Conservation (phyloP, 2,797 vertebrate genomes). For the Perodicticus potto region DNA sequence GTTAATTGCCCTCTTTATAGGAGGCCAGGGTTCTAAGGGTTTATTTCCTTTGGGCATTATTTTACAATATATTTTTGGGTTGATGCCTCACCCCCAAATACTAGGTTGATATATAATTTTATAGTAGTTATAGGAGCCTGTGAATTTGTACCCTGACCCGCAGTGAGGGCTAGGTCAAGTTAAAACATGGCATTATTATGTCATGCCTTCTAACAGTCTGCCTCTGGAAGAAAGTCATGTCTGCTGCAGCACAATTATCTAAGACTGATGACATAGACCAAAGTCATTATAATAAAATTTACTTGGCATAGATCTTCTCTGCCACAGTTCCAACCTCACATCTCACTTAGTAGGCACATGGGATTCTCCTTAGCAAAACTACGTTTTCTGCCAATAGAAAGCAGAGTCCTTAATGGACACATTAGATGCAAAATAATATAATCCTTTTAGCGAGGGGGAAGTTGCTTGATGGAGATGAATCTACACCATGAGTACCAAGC, state of each 20-base stretch:
- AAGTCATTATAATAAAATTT: slow-evolving; percentile 49
- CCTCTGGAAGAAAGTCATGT: slow-evolving; percentile 76
- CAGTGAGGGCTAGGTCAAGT: not conserved
- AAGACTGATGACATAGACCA: slow-evolving; percentile 70
- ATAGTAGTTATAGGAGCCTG: not conserved
- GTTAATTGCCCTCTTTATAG: not conserved
- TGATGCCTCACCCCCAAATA: not conserved
- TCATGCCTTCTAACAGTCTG: slow-evolving; percentile 65
- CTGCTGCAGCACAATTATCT: slow-evolving; percentile 75
- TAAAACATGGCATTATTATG: slow-evolving; percentile 22
- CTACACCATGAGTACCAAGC: not conserved
- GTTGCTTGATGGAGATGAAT: not conserved
- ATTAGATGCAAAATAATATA: not conserved
- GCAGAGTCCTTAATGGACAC: not conserved
- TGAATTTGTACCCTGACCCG: not conserved
- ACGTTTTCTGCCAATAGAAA: not conserved
- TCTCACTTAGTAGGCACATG: slow-evolving; percentile 32
- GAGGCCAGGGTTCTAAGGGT: not conserved
- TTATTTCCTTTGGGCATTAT: slow-evolving; percentile 6
- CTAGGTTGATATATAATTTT: not conserved
- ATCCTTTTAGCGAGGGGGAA: not conserved
- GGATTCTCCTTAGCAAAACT: slow-evolving; percentile 6
- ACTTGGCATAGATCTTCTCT: slow-evolving; percentile 57
- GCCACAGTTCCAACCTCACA: not conserved
- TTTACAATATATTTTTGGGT: slow-evolving; percentile 11